Evolutionary conservation across 2,113 vertebrate genomes (phyloP).

Genomic region (Marcusenius ussheri): DNA sequence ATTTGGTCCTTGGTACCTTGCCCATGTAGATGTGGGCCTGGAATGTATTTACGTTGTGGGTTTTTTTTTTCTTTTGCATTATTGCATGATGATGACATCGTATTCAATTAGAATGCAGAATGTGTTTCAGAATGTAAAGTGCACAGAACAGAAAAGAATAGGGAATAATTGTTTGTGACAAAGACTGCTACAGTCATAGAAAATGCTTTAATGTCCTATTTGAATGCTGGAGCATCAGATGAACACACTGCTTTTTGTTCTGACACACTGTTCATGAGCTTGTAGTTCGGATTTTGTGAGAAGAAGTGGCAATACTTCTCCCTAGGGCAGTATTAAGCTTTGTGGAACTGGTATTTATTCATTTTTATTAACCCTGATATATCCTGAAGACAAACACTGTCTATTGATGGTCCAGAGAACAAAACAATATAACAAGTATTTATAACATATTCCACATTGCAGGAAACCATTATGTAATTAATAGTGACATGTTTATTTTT

Average conservation of each 20-base stretch:
- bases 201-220: conserved; percentile 21
- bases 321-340: not conserved
- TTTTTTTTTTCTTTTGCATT: not conserved
- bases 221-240: conserved; percentile 29
- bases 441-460: not conserved
- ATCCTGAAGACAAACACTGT: not conserved
- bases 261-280: conserved; percentile 32
- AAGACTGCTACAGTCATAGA: conserved; percentile 32
- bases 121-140: conserved; percentile 45
- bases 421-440: not conserved
- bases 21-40: conserved; percentile 40
- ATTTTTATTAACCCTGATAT: conserved; percentile 1
- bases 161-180: conserved; percentile 35
- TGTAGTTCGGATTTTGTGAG: conserved; percentile 25
- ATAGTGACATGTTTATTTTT: not conserved
- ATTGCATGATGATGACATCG: conserved; percentile 47
- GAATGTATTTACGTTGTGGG: conserved; percentile 40
- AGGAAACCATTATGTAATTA: not conserved
- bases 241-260: conserved; percentile 50
- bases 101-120: conserved; percentile 35
- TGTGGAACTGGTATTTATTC: conserved; percentile 4
- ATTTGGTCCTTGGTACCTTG: conserved; percentile 7
- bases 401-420: not conserved
- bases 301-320: not conserved
- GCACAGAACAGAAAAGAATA: conserved; percentile 32